Percentiles rank a stretch among this genome's conserved stretches.
Evolutionary conservation across 2,888 invertebrate species (phyloP).

Genomic region (Stratiomys singularior): DNA sequence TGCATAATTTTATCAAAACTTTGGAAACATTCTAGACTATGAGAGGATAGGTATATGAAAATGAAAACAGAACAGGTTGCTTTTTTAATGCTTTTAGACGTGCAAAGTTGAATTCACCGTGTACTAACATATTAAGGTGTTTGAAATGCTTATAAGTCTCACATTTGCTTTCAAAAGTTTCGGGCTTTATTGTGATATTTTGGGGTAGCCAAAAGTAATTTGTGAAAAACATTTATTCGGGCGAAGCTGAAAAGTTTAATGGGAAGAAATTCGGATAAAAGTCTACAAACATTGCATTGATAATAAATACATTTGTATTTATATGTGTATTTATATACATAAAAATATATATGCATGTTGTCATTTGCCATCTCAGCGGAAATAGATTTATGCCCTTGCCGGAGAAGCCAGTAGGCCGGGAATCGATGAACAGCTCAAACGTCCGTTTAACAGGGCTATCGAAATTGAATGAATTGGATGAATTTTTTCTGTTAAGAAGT

Average conservation of each 20-base stretch:
- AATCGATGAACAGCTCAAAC: no score
- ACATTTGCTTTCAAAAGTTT: constrained; percentile 1
- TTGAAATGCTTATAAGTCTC: constrained; percentile 1
- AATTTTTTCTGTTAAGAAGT: no score
- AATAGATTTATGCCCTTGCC: no score
- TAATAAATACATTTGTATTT: neutral
- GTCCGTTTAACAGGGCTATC: no score
- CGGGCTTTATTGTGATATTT: constrained; percentile 21
- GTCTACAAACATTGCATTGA: no score
- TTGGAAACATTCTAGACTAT: constrained; percentile 11
- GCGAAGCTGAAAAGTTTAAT: neutral
- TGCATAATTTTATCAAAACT: constrained; percentile 45
- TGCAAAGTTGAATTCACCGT: neutral
- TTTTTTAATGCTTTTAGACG: constrained; percentile 28
- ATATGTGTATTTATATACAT: no score
- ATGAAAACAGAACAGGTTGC: constrained; percentile 15
- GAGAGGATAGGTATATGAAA: constrained; percentile 1
- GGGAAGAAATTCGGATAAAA: neutral
- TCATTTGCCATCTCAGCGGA: no score
- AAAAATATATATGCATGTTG: no score
- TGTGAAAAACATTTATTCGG: constrained; percentile 37
- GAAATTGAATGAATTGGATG: no score
- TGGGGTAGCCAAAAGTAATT: constrained; percentile 34
- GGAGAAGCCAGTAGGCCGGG: no score
- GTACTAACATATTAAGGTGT: neutral